Evolutionary conservation across 2,888 invertebrate species (phyloP).

Genomic region (Drosophila dives): DNA sequence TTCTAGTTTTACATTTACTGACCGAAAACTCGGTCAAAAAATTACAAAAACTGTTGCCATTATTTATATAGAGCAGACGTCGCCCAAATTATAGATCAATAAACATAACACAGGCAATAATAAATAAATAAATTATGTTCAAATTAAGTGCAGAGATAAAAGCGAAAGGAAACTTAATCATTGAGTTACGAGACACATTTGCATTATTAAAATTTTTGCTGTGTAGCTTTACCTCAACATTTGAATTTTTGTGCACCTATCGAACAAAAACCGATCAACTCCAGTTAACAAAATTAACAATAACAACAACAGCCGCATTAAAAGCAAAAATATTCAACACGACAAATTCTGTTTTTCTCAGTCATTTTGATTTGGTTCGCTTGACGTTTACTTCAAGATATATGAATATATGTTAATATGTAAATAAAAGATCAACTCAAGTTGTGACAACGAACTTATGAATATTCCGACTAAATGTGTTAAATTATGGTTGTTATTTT

Average conservation of each 20-base stretch:
- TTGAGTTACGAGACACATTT: conserved; percentile 27
- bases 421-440: conserved; percentile 43
- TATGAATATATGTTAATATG: conserved; percentile 70
- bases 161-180: conserved; percentile 31
- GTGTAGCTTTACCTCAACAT: not conserved
- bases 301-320: conserved; percentile 44
- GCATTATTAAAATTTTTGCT: conserved; percentile 35
- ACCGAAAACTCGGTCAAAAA: conserved; percentile 34
- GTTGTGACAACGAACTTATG: conserved; percentile 45
- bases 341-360: conserved; percentile 12
- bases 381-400: conserved; percentile 39
- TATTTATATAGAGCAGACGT: conserved; percentile 7
- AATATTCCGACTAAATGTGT: conserved; percentile 69
- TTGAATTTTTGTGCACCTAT: conserved; percentile 26
- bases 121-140: conserved; percentile 28
- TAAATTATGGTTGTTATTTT: conserved; percentile 59
- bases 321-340: conserved; percentile 49
- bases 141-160: conserved; percentile 27
- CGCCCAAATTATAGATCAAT: not conserved
- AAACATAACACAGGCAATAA: conserved; percentile 22
- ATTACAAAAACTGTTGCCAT: conserved; percentile 27
- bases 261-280: not conserved
- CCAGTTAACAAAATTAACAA: conserved; percentile 42
- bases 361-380: conserved; percentile 26
- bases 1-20: conserved; percentile 48